These are phyloP conservation scores for Luffia ferchaultella DNA, from an alignment of 2,888 invertebrate species.

Conservation along the genomic window DNA sequence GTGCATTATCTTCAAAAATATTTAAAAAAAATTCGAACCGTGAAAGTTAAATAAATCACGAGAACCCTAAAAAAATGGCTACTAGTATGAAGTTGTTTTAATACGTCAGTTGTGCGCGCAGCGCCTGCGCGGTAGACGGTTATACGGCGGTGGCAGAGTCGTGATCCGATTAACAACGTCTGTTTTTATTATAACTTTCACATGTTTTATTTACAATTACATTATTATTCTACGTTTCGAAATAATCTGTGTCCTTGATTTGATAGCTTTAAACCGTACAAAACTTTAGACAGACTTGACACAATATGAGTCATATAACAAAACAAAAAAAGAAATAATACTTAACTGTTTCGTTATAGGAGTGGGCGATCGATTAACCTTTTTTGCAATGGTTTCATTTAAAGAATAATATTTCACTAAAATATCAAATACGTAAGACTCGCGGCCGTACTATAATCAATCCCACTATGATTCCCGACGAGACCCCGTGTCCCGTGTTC, in stretches of 20 bases:
- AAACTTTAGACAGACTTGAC: background rate
- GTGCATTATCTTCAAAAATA: too few species aligned
- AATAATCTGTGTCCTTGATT: slow-evolving; percentile 35
- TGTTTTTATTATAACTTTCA: slow-evolving; percentile 41
- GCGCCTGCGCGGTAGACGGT: slow-evolving; percentile 64
- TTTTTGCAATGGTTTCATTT: too few species aligned
- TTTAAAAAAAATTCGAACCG: background rate
- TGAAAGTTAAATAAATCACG: slow-evolving; percentile 3
- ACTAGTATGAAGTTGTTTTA: slow-evolving; percentile 51
- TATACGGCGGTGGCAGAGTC: slow-evolving; percentile 63
- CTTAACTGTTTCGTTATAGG: too few species aligned
- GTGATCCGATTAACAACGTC: slow-evolving; percentile 66
- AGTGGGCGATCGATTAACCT: too few species aligned
- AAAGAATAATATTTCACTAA: too few species aligned
- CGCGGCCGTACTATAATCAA: slow-evolving; percentile 45
- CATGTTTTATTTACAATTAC: slow-evolving; percentile 16
- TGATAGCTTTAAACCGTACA: slow-evolving; percentile 16
- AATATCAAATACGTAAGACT: too few species aligned
- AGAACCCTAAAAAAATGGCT: slow-evolving; percentile 22
- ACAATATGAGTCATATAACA: background rate
- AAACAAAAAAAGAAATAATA: background rate
- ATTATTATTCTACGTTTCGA: slow-evolving; percentile 12
- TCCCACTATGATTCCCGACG: slow-evolving; percentile 43
- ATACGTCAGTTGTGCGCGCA: slow-evolving; percentile 59
- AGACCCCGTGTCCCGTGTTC: slow-evolving; percentile 27